A percentile compares a stretch with the other conserved stretches of the same genome.
These are phyloP conservation scores for Drosophila macrospina DNA, from an alignment of 2,888 invertebrate species.

Conservation along the genomic window DNA sequence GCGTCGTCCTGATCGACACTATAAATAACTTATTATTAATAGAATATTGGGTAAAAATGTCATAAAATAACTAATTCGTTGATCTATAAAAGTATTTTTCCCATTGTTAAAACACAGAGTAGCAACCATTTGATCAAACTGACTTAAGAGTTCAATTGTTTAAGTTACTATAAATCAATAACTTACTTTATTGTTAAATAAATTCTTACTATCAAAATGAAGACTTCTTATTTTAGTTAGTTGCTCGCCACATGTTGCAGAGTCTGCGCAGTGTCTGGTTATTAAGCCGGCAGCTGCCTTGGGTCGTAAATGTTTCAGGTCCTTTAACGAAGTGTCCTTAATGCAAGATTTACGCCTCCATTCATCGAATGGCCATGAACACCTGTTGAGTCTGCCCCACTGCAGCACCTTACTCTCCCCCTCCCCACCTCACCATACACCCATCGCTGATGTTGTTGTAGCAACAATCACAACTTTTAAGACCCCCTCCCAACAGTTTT, in stretches of 20 bases:
- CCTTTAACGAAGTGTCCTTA: constrained; percentile 58
- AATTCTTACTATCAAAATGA: background rate
- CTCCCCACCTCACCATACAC: no score
- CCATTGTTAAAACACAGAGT: no score
- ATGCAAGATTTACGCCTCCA: constrained; percentile 79
- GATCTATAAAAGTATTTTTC: no score
- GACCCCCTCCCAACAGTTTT: constrained; percentile 17
- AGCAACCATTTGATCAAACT: no score
- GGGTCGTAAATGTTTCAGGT: constrained; percentile 58
- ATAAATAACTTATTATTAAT: no score
- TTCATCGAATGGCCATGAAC: constrained; percentile 69
- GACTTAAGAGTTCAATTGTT: no score
- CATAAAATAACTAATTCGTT: no score
- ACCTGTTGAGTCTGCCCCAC: constrained; percentile 62
- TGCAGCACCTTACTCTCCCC: constrained; percentile 24
- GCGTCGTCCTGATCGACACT: no score
- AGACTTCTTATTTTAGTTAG: background rate
- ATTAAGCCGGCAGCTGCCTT: constrained; percentile 20
- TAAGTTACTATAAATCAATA: no score
- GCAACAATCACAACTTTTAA: constrained; percentile 58
- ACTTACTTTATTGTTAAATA: background rate
- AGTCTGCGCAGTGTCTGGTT: constrained; percentile 52
- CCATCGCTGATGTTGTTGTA: constrained; percentile 19
- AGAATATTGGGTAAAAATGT: no score
- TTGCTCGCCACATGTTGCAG: constrained; percentile 66